phyloP scores from a whole-genome alignment of 2,113 vertebrate species.

The Thamnaconus septentrionalis region DNA sequence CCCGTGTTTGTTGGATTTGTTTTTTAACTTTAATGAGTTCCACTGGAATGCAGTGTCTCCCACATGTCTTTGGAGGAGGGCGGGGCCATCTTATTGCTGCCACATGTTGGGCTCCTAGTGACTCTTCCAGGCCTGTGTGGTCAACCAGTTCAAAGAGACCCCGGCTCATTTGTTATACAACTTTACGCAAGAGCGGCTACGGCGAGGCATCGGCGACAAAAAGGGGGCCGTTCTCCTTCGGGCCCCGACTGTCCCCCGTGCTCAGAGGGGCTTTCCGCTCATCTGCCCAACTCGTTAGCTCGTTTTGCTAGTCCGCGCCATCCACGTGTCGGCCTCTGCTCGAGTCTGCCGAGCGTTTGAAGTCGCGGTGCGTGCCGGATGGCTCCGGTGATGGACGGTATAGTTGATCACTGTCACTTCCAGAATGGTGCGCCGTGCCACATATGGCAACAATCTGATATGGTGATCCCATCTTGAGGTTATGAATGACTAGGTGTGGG shows the following conservation, averaged over 20 bases:
- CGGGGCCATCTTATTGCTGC: slow-evolving; percentile 78
- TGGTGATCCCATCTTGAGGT: slow-evolving; percentile 70
- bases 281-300: slow-evolving; percentile 66
- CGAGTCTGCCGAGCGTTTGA: slow-evolving; percentile 44
- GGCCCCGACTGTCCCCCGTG: slow-evolving; percentile 40
- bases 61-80: slow-evolving; percentile 74
- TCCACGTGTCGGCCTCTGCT: slow-evolving; percentile 39
- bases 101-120: slow-evolving; percentile 76
- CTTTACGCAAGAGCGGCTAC: slow-evolving; percentile 75
- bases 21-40: slow-evolving; percentile 78
- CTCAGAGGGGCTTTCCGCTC: slow-evolving; percentile 48
- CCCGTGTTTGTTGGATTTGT: slow-evolving; percentile 73
- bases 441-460: slow-evolving; percentile 82
- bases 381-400: slow-evolving; percentile 60
- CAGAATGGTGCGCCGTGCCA: slow-evolving; percentile 68
- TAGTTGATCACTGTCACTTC: slow-evolving; percentile 73
- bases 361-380: slow-evolving; percentile 61
- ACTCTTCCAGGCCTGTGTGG: slow-evolving; percentile 79
- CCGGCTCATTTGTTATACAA: slow-evolving; percentile 80
- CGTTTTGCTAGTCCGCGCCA: slow-evolving; percentile 49
- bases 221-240: slow-evolving; percentile 56
- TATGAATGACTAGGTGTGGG: slow-evolving; percentile 73
- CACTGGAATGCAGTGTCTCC: slow-evolving; percentile 78
- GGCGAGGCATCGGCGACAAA: slow-evolving; percentile 60
- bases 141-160: slow-evolving; percentile 79